Conservation (phyloP, 2,888 invertebrate genomes). For the Orchesella flavescens region DNA sequence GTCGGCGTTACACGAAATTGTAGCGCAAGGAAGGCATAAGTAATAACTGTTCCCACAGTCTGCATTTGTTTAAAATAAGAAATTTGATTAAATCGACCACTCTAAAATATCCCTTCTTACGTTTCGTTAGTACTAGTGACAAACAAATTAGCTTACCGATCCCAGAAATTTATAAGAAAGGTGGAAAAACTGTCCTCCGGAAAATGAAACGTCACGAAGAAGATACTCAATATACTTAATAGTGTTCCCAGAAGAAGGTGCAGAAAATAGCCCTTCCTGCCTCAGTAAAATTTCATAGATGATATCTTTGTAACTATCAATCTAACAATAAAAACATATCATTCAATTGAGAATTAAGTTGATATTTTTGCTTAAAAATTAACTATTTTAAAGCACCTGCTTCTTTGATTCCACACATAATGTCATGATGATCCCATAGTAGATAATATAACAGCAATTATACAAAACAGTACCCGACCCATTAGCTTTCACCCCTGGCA, state of each 20-base stretch:
- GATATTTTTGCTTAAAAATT: neutral
- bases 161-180: slow-evolving; percentile 20
- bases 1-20: slow-evolving; percentile 30
- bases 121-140: too few species aligned
- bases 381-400: slow-evolving; percentile 1
- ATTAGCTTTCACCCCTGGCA: slow-evolving; percentile 24
- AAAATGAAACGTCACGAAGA: slow-evolving; percentile 2
- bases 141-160: slow-evolving; percentile 3
- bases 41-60: slow-evolving; percentile 29
- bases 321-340: neutral
- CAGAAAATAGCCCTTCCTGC: neutral
- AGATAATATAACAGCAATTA: slow-evolving; percentile 17
- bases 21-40: slow-evolving; percentile 37
- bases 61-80: neutral
- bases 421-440: slow-evolving; percentile 15
- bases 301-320: slow-evolving; percentile 19
- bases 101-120: too few species aligned
- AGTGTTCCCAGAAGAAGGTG: neutral
- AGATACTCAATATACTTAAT: slow-evolving; percentile 12
- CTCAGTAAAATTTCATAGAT: slow-evolving; percentile 2
- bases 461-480: neutral
- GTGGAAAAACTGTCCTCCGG: slow-evolving; percentile 31
- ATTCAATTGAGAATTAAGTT: neutral
- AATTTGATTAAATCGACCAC: too few species aligned
- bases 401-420: slow-evolving; percentile 37